Evolutionary conservation across 2,113 vertebrate species (phyloP).

Genomic region (Eidolon helvum): DNA sequence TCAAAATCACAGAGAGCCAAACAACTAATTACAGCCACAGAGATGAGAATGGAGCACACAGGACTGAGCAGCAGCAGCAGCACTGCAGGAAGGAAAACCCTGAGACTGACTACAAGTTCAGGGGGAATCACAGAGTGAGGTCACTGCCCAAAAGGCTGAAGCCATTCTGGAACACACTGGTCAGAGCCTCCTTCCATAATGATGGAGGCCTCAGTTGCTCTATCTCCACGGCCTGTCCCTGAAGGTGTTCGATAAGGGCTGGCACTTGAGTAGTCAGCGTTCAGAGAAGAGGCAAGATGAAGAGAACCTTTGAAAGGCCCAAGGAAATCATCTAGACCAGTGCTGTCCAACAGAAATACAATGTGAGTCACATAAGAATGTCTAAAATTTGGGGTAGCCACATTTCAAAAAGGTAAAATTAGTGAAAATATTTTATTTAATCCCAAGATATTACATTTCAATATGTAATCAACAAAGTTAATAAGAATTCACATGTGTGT

Average conservation of each 20-base stretch:
- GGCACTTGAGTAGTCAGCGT: neutral
- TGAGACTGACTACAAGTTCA: neutral
- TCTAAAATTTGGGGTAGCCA: neutral
- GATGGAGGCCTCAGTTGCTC: neutral
- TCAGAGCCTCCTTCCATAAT: neutral
- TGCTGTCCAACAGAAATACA: neutral
- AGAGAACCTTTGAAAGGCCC: neutral
- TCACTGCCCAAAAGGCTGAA: neutral
- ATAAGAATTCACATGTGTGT: neutral
- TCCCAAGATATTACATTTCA: neutral
- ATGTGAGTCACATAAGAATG: neutral
- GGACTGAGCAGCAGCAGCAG: neutral
- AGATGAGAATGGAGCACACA: neutral
- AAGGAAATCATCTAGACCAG: neutral
- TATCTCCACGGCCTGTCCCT: neutral
- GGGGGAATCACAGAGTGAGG: neutral
- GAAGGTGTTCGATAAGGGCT: neutral
- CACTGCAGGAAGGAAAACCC: neutral
- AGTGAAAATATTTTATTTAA: neutral
- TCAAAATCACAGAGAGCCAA: neutral
- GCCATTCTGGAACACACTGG: neutral
- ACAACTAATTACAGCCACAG: neutral
- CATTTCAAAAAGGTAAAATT: neutral
- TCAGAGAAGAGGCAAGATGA: neutral
- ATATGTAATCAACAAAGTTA: conserved; percentile 2